Conservation (phyloP, 2,797 vertebrate genomes). For the Enteromius trimaculatus region DNA sequence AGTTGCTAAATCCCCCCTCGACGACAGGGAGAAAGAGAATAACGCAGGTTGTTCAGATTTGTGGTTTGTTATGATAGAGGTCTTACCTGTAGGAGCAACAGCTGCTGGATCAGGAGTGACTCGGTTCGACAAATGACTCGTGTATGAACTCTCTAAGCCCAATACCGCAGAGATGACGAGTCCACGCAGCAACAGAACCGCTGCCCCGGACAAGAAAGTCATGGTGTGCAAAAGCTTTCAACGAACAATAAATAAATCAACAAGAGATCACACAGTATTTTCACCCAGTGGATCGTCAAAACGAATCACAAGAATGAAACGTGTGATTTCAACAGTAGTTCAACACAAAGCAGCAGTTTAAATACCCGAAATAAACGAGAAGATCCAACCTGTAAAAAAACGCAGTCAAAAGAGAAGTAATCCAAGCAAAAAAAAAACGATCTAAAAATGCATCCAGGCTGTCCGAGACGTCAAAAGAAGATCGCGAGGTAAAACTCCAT, state of each 20-base stretch:
- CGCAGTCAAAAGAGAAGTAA: constrained; percentile 17
- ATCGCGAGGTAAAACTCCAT: constrained; percentile 53
- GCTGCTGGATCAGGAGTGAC: constrained; percentile 69
- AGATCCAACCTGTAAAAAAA: constrained; percentile 44
- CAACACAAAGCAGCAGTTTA: constrained; percentile 59
- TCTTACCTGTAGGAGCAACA: constrained; percentile 78
- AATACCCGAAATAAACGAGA: constrained; percentile 50
- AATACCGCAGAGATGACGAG: constrained; percentile 85
- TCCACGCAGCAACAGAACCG: constrained; percentile 81
- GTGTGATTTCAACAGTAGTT: constrained; percentile 45
- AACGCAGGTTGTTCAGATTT: constrained; percentile 6
- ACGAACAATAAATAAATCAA: constrained; percentile 49
- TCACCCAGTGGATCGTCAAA: constrained; percentile 8
- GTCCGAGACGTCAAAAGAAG: constrained; percentile 55
- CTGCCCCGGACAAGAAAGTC: constrained; percentile 74
- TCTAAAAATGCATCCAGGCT: constrained; percentile 43
- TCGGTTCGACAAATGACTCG: constrained; percentile 68
- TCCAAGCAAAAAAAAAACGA: constrained; percentile 40
- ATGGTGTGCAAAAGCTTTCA: constrained; percentile 68
- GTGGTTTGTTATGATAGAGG: constrained; percentile 14
- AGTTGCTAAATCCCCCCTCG: not conserved
- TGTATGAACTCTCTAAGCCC: constrained; percentile 73
- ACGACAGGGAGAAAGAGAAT: constrained; percentile 21
- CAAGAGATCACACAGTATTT: constrained; percentile 32
- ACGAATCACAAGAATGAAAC: constrained; percentile 50